Conservation (phyloP, 1,140 invertebrate species). For the Trachymyrmex septentrionalis region DNA sequence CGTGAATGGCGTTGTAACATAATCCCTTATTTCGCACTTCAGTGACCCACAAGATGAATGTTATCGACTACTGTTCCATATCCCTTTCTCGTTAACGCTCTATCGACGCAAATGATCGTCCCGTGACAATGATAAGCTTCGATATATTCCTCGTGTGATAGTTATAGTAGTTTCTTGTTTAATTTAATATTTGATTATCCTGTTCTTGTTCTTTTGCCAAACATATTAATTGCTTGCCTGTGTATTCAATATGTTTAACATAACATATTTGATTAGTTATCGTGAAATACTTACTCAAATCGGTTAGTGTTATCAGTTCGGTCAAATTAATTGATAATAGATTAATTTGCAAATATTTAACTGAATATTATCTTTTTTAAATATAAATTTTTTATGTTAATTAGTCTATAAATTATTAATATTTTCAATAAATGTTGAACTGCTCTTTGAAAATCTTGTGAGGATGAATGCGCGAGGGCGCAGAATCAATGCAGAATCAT, state of each 20-base stretch:
- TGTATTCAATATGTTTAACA: background rate
- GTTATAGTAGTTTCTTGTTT: background rate
- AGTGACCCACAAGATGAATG: constrained; percentile 44
- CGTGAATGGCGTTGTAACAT: constrained; percentile 39
- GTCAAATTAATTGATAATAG: background rate
- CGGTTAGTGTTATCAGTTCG: background rate
- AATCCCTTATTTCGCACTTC: constrained; percentile 60
- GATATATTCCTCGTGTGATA: background rate
- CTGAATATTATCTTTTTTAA: background rate
- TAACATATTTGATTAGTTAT: background rate
- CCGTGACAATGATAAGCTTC: background rate
- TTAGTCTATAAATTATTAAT: background rate
- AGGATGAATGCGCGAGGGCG: background rate
- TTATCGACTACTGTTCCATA: constrained; percentile 8
- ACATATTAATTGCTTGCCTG: too few relatives aligned
- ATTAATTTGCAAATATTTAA: background rate
- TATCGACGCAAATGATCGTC: constrained; percentile 40
- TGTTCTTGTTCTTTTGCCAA: background rate
- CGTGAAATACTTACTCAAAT: background rate
- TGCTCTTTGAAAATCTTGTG: background rate
- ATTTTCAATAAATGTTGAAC: background rate
- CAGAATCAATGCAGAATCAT: background rate
- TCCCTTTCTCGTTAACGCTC: constrained; percentile 6
- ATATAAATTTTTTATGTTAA: background rate
- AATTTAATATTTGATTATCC: background rate